Base-by-base conservation (phyloP, 2,888 invertebrate species). In the Eupithecia pulchellata region DNA sequence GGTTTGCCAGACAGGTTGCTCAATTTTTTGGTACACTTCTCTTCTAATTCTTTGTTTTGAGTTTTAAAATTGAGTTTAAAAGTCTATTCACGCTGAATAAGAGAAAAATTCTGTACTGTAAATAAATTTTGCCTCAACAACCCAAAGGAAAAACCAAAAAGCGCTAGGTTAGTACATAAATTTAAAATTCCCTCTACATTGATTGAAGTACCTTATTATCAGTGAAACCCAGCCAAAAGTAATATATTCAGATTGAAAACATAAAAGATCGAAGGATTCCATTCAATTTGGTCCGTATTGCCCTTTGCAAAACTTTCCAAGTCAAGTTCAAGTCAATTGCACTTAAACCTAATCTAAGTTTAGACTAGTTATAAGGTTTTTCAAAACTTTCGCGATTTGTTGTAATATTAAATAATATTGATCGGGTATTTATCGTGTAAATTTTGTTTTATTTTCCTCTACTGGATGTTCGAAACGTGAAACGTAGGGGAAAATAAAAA, bases 191-290 rank as follows among this genome's bases (percentile, higher is more conserved):
- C 27, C 39, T 69, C 60, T 20, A 62, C 52, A 63, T 69, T 68
- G 63, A 69, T 70, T 64, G 11, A 67, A 62, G 61, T 36, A 64
- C 58, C 64, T 69, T 64, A 67, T 70, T 69, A 74, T 74, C 63
- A 66, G 68, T 66, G 64, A 69, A 71, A 71, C 63, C 66, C 65
- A 72, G 66, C 73, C 73, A 69, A 66, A 73, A 70, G 71, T 71
- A 73, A 76, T 76, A 72, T 70, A 74, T 75, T 75, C 75, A 73
- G 77, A 78, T 78, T 75, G 78, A 68, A 75, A 77, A 75, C 72
- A 75, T 78, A 74, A 75, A 73, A 78, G 71, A 75, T 69, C 66
- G 69, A 72, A 76, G 67, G 47, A 71, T 68, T 72, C 64, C 58
- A 77, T 75, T 78, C 69, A 75, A 77, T 73, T 78, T 69, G 64